These are phyloP conservation scores for Ichneumoninae sp. DNA, from an alignment of 2,888 invertebrate genomes.

Conservation along the genomic window DNA sequence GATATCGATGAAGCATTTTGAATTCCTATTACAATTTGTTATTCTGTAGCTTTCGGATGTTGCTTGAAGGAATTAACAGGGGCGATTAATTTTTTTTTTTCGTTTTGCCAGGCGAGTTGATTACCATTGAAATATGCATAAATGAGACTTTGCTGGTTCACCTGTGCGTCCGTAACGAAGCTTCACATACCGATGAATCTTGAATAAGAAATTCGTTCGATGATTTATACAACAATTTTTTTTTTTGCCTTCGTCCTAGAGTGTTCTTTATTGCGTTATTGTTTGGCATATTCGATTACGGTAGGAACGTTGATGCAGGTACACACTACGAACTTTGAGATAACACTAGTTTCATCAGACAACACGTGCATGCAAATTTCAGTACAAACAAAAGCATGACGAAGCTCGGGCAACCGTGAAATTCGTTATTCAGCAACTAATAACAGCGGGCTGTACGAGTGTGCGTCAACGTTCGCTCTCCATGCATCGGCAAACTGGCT, in stretches of 20 bases:
- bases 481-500: conserved; percentile 36
- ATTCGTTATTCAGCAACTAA: conserved; percentile 64
- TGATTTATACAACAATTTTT: background rate
- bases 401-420: conserved; percentile 45
- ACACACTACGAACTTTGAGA: conserved; percentile 29
- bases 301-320: conserved; percentile 4
- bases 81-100: background rate
- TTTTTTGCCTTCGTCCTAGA: background rate
- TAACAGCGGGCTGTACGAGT: conserved; percentile 28
- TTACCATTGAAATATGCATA: background rate
- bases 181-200: background rate
- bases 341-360: conserved; percentile 19
- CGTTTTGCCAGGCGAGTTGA: background rate
- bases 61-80: too few species aligned
- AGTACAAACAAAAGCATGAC: conserved; percentile 37
- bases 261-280: conserved; percentile 20
- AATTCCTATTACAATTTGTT: too few species aligned
- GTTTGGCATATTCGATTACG: conserved; percentile 20
- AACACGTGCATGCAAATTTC: conserved; percentile 56
- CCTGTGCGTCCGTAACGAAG: background rate
- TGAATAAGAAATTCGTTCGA: background rate
- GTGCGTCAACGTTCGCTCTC: conserved; percentile 23
- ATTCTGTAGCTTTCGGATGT: too few species aligned
- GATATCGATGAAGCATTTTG: too few species aligned
- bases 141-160: background rate